phyloP scores from a whole-genome alignment of 2,888 invertebrate species.

The Heliconius cydno region DNA sequence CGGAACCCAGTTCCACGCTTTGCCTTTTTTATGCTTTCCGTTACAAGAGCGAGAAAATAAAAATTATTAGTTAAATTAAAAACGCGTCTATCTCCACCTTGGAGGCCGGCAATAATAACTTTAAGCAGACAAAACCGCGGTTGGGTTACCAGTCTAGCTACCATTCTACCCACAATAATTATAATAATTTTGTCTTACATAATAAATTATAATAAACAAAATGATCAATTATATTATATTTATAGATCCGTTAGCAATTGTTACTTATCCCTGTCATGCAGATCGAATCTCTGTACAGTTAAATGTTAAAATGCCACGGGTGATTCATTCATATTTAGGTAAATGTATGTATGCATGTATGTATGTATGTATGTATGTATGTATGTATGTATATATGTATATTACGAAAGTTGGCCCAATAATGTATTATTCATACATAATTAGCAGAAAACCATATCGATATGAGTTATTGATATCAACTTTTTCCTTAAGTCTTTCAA shows the following conservation, averaged over 20 bases:
- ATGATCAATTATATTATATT: neutral
- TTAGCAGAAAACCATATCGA: neutral
- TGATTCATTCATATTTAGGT: slow-evolving; percentile 47
- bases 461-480: neutral
- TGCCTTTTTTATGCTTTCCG: neutral
- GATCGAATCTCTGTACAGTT: slow-evolving; percentile 52
- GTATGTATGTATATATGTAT: slow-evolving; percentile 34
- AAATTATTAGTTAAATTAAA: neutral
- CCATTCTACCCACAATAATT: neutral
- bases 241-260: slow-evolving; percentile 15
- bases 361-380: slow-evolving; percentile 26
- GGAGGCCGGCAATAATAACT: no score
- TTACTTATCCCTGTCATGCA: slow-evolving; percentile 42
- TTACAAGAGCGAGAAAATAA: neutral
- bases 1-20: neutral
- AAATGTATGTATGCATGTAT: slow-evolving; percentile 38
- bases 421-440: slow-evolving; percentile 31
- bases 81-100: no score
- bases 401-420: slow-evolving; percentile 43
- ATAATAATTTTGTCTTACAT: neutral
- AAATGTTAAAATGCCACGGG: slow-evolving; percentile 49
- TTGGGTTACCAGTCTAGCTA: neutral
- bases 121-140: no score
- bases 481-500: slow-evolving; percentile 1
- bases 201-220: neutral